A percentile compares a stretch with the other conserved stretches of the same genome.
These are phyloP conservation scores for Trachops cirrhosus DNA, from an alignment of 2,797 vertebrate species.

Conservation along the genomic window DNA sequence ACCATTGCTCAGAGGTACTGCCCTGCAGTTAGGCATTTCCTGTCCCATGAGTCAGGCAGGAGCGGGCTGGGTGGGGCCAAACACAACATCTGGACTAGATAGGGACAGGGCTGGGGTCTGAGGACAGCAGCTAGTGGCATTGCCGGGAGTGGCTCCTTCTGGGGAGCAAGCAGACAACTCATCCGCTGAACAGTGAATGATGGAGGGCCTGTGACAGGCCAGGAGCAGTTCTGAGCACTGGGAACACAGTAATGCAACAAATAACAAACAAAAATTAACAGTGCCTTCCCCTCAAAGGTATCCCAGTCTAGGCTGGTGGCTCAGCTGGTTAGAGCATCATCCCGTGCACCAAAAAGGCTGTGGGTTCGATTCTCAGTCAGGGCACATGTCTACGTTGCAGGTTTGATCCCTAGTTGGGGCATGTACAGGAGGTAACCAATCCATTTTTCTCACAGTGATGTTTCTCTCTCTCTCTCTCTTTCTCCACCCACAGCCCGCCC, in stretches of 20 bases:
- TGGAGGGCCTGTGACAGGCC: rapidly evolving
- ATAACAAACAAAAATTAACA: background rate
- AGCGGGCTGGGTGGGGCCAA: constrained; percentile 37
- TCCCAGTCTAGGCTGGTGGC: too few relatives aligned
- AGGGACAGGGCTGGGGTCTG: background rate
- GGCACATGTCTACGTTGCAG: too few relatives aligned
- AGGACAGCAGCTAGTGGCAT: background rate
- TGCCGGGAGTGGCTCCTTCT: rapidly evolving
- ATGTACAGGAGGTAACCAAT: background rate
- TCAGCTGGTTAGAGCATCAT: background rate
- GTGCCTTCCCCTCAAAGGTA: background rate
- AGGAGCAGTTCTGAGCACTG: background rate
- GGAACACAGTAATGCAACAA: background rate
- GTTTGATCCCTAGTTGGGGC: background rate
- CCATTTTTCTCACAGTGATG: background rate
- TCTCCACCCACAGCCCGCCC: too few relatives aligned
- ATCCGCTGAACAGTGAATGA: background rate
- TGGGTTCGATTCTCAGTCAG: background rate
- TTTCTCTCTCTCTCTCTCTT: background rate
- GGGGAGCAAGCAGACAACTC: background rate
- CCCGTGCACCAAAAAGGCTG: background rate
- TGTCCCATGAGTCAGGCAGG: constrained; percentile 56
- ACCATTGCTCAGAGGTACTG: background rate
- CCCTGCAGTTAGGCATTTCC: background rate
- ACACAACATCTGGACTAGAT: constrained; percentile 48